Percentiles rank a stretch among this genome's conserved stretches.
phyloP scores from a whole-genome alignment of 2,113 vertebrate species.

The Bothrops jararaca region DNA sequence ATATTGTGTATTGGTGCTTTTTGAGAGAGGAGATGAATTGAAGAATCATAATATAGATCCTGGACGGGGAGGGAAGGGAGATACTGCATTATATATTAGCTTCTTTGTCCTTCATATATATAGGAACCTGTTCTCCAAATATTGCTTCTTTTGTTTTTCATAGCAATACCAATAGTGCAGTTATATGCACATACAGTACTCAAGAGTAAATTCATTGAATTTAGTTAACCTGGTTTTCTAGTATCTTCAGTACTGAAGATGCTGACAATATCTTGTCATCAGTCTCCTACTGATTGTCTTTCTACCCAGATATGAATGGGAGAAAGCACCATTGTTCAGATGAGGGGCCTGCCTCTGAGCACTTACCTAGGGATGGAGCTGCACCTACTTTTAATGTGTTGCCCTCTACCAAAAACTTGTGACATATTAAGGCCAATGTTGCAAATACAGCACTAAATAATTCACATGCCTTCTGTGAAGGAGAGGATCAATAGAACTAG shows the following conservation, averaged over 20 bases:
- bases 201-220: neutral
- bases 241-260: neutral
- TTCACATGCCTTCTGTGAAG: slow-evolving; percentile 4
- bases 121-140: neutral
- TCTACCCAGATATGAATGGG: neutral
- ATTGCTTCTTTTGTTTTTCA: neutral
- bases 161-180: neutral
- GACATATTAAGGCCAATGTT: neutral
- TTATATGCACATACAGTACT: neutral
- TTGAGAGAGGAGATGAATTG: neutral
- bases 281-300: neutral
- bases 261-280: neutral
- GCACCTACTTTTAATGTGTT: neutral
- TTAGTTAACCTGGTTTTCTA: neutral
- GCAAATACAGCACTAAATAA: slow-evolving; percentile 16
- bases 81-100: neutral
- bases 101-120: neutral
- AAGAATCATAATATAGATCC: neutral
- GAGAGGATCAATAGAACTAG: neutral
- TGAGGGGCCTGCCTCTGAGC: neutral
- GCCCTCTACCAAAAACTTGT: neutral
- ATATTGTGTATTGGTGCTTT: neutral
- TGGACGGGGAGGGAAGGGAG: neutral
- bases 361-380: neutral
- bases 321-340: neutral